Evolutionary conservation across 1,140 invertebrate species (phyloP).

Genomic region (Drosophila watanabei): DNA sequence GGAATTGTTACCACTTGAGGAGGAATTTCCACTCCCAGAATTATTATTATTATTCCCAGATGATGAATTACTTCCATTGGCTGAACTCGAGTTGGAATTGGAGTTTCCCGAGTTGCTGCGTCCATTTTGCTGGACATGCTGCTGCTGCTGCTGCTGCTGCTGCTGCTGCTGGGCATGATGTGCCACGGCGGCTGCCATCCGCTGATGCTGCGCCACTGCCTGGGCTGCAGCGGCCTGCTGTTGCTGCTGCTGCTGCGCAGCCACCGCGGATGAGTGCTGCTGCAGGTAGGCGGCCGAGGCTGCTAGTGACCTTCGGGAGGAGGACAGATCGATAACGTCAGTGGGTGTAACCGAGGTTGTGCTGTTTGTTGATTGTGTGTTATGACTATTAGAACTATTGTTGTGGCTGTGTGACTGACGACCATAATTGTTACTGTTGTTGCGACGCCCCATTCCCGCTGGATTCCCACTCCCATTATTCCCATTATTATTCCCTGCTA

Average conservation of each 20-base stretch:
- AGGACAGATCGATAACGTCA: slow-evolving; percentile 86
- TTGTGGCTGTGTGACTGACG: slow-evolving; percentile 72
- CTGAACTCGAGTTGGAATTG: slow-evolving; percentile 16
- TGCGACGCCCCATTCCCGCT: slow-evolving; percentile 2
- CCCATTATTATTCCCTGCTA: slow-evolving; percentile 31
- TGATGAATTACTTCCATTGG: not conserved
- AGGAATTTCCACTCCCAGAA: not conserved
- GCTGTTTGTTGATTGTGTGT: slow-evolving; percentile 44
- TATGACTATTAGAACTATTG: slow-evolving; percentile 40
- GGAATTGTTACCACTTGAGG: slow-evolving; percentile 38
- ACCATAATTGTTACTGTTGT: slow-evolving; percentile 40
- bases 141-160: too few relatives aligned
- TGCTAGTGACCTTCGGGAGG: slow-evolving; percentile 85
- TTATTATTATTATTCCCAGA: not conserved
- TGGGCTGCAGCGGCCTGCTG: slow-evolving; percentile 58
- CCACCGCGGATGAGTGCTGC: slow-evolving; percentile 61
- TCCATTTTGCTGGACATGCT: slow-evolving; percentile 66
- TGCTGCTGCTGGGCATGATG: slow-evolving; percentile 69
- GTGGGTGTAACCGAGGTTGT: slow-evolving; percentile 66
- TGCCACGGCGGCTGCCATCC: slow-evolving; percentile 48
- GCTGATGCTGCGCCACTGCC: slow-evolving; percentile 64
- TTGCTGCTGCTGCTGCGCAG: slow-evolving; percentile 59
- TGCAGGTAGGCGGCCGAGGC: slow-evolving; percentile 75
- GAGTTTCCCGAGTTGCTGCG: slow-evolving; percentile 52
- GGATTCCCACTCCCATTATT: not conserved